A percentile compares a stretch with the other conserved stretches of the same genome.
phyloP scores from a whole-genome alignment of 1,140 invertebrate species.

The Triops longicaudatus region DNA sequence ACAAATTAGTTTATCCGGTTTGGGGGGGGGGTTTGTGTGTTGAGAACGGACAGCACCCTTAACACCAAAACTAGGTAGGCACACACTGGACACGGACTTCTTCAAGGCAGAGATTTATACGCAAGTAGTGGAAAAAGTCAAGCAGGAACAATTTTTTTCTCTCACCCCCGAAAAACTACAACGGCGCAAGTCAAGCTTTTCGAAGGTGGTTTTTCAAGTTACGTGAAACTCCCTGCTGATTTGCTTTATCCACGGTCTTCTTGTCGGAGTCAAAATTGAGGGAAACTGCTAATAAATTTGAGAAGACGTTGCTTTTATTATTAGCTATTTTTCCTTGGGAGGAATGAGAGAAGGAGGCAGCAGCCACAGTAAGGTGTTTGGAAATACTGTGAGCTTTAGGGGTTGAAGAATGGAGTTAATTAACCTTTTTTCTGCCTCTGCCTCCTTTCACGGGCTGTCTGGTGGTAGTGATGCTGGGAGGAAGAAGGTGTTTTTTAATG shows the following conservation, averaged over 20 bases:
- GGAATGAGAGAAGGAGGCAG: neutral
- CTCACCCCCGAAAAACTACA: neutral
- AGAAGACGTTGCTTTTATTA: neutral
- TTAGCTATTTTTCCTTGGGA: neutral
- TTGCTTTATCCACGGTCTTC: constrained; percentile 10
- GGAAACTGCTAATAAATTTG: constrained; percentile 12
- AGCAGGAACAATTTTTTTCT: neutral
- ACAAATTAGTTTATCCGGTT: neutral
- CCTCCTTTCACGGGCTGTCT: constrained; percentile 7
- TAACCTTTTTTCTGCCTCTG: constrained; percentile 2
- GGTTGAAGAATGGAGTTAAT: constrained; percentile 12
- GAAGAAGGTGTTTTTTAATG: neutral
- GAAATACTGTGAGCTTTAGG: neutral
- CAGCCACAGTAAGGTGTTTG: neutral
- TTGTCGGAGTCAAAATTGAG: neutral
- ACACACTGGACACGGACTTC: neutral
- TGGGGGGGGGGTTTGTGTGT: neutral
- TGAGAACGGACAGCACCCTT: neutral
- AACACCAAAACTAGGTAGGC: neutral
- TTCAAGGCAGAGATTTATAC: neutral
- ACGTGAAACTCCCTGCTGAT: constrained; percentile 3
- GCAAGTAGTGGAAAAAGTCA: neutral
- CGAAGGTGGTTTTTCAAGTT: neutral
- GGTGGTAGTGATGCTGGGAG: neutral
- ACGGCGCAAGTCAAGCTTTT: neutral